phyloP scores from a whole-genome alignment of 1,140 invertebrate species.

The Palaemon carinicauda region DNA sequence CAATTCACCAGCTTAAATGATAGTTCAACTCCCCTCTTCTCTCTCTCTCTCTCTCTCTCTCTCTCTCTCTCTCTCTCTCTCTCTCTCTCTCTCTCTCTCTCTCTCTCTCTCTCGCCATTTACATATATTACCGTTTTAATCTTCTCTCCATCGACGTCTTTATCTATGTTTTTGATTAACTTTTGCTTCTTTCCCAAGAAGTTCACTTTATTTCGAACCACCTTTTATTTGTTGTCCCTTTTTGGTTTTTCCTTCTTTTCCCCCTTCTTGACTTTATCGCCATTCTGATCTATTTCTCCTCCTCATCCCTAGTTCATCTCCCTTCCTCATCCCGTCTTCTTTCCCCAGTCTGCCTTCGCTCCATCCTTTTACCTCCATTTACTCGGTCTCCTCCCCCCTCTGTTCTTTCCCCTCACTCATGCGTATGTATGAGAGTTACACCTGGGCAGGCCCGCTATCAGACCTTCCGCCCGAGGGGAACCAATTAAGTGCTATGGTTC shows the following conservation, averaged over 20 bases:
- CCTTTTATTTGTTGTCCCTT: neutral
- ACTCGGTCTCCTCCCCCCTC: neutral
- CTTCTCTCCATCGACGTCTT: neutral
- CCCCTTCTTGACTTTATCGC: neutral
- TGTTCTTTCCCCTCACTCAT: neutral
- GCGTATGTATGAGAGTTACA: too few species aligned
- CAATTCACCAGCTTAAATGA: too few species aligned
- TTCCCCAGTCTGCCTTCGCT: neutral
- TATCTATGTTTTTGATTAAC: neutral
- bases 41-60: neutral
- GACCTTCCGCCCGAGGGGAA: too few species aligned
- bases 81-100: neutral
- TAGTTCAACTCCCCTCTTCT: neutral
- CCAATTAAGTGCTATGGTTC: too few species aligned
- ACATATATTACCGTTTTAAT: neutral
- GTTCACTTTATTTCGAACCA: too few species aligned
- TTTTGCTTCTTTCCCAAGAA: neutral
- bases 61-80: neutral
- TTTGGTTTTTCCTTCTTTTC: neutral
- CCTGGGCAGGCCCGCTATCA: too few species aligned
- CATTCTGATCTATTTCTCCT: neutral
- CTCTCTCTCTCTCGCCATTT: too few species aligned
- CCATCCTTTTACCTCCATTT: neutral
- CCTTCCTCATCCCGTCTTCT: neutral
- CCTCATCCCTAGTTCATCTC: neutral